Base-by-base conservation (phyloP, 2,888 invertebrate species). In the Clanis bilineata region DNA sequence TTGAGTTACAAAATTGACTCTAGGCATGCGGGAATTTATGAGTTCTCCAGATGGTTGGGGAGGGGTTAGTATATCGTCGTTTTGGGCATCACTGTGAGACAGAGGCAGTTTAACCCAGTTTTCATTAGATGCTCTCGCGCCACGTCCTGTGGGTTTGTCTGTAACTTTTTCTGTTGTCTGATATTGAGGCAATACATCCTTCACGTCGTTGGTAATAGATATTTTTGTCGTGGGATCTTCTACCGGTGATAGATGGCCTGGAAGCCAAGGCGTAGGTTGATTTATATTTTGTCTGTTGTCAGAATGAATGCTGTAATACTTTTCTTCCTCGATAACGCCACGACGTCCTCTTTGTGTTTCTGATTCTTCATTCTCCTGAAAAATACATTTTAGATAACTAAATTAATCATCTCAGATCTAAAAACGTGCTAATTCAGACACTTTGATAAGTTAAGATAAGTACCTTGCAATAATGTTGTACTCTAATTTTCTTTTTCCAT, bases 1-100 rank as follows among this genome's bases (percentile, higher is more conserved):
- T 74, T 95, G 94, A 0, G 95, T 95, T 12, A 95, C 94, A 69
- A 95, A 95, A 78, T 95, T 94, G 0, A 95, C 94, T 69, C 94
- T 82, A 0, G 95, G 95, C 82, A 94, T 94, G 68, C 94, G 83
- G 3, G 94, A 90, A 72, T 92, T 93, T 23, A 93, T 87, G 1
- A 93, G 83, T 21, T 94, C 94, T 61, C 93, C 93, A 2, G 92
- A 92, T 5, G 93, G 90, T 67, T 92, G 86, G 0, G 93, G 91
- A 32, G 93, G 93, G 0, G 93, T 88, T 2, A 94, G 80, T n/a
- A 90, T 85, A 57, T 91, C 87, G 36, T 88, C 85, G 67, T 83
- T 74, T 58, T 82, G 78, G 59, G 79, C 58, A 18, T 86, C 84
- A 58, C 86, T 83, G 9, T 75, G 83, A 21, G 93, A 93, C 71